Evolutionary conservation across 2,888 invertebrate genomes (phyloP), one percentile per base, ranked within the genome.

Genomic region (Panopea generosa): DNA sequence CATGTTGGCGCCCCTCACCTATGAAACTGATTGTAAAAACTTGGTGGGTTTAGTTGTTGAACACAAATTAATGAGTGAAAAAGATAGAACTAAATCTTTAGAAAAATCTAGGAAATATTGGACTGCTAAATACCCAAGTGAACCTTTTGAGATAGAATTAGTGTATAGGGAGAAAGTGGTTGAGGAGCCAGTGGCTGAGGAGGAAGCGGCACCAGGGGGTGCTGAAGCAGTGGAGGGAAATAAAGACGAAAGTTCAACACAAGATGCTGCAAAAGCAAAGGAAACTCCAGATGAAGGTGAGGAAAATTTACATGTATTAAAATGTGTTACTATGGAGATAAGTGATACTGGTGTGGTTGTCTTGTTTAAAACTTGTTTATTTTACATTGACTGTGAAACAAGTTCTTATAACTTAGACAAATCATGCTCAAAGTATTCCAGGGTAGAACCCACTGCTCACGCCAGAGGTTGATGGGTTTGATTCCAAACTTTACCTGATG

Each of bases 61-160:
- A 76, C 93, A 94, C 83, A 90, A 91, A 63, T 75, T 93, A 59
- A 84, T 91, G 60, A 87, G 87, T 61, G 84, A 84, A 52, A 87
- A 87, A 49, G 88, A 87, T 27, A 79, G 89, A 59, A 85, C 85
- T 73, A 86, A 88, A 71, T 69, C 86, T n/a, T 72, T 90, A 52
- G 84, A 88, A 40, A 85, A 89, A 56, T 83, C 87, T 7, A 84
- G 85, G 49, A 74, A 78, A 40, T 74, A 88, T 22, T 92, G 91
- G 91, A 77, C 81, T 26, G 83, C 85, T 24, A 84, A 86, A 57
- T 92, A 91, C 76, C 87, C 89, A 24, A 82, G 87, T 72, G 87
- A 86, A 55, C 89, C 88, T 22, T 91, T 91, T 74, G 89, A 90
- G 49, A 80, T 90, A 52, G 77, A 77, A n/a, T 59, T 76, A 49